Percentiles rank a stretch among this genome's conserved stretches.
Evolutionary conservation across 1,140 invertebrate species (phyloP).

Genomic region (Pentalonia nigronervosa): DNA sequence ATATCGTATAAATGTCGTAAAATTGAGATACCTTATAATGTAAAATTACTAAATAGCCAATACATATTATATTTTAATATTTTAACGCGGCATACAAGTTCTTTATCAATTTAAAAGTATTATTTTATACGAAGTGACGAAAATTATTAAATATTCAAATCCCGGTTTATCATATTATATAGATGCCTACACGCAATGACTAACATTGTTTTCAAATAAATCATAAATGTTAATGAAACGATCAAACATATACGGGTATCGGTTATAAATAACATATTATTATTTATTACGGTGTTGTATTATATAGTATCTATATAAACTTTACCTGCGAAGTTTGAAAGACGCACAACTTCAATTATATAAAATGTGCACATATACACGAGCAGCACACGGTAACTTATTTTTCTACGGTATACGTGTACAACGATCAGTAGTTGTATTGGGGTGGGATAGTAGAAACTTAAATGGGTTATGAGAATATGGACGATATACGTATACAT

Average conservation of each 20-base stretch:
- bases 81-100: too few species aligned
- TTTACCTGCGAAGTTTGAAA: not conserved
- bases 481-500: not conserved
- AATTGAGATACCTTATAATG: not conserved
- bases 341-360: not conserved
- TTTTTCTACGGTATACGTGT: not conserved
- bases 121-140: too few species aligned
- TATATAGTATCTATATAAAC: too few species aligned
- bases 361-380: not conserved
- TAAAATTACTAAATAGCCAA: not conserved
- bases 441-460: not conserved
- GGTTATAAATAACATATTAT: too few species aligned
- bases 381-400: not conserved
- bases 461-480: not conserved
- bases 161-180: not conserved
- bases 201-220: not conserved
- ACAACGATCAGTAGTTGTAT: not conserved
- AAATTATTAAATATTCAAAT: not conserved
- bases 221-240: too few species aligned
- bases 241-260: too few species aligned
- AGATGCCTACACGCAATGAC: not conserved
- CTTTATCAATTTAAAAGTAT: too few species aligned
- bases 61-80: too few species aligned
- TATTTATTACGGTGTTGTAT: too few species aligned
- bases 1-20: not conserved